Conservation (phyloP, 2,113 vertebrate species). For the Apodemus sylvaticus region DNA sequence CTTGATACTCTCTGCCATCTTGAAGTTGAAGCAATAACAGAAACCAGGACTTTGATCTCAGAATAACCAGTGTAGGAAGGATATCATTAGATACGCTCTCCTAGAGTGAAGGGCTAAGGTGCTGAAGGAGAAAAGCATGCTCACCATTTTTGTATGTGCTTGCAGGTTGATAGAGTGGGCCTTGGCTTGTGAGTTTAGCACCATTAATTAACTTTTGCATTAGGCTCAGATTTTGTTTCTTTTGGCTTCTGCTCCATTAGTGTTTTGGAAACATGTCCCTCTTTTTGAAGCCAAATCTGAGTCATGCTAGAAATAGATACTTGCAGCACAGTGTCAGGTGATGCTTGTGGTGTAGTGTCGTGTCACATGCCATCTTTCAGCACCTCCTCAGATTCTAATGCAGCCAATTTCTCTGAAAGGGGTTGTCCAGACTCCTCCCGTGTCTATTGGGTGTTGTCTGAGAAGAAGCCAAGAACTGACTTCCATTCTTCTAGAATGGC, state of each 20-base stretch:
- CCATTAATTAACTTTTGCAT: neutral
- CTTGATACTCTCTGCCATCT: neutral
- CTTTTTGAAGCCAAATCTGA: conserved; percentile 24
- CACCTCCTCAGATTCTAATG: neutral
- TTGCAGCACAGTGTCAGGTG: neutral
- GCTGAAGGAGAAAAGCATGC: neutral
- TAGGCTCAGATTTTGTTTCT: neutral
- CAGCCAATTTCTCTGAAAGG: neutral
- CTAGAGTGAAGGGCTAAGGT: neutral
- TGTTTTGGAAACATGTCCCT: neutral
- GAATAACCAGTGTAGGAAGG: neutral
- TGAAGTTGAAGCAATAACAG: neutral
- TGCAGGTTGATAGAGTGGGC: neutral
- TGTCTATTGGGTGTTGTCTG: neutral
- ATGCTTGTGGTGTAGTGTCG: neutral
- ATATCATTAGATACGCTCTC: neutral
- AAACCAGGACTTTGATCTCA: neutral
- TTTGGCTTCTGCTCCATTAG: neutral
- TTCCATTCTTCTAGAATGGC: neutral
- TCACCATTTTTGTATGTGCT: neutral
- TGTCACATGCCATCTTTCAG: neutral
- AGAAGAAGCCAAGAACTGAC: neutral
- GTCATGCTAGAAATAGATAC: conserved; percentile 22
- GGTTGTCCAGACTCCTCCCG: neutral
- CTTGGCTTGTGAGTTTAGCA: neutral